Percentiles rank a stretch among this genome's conserved stretches.
phyloP scores from a whole-genome alignment of 1,140 invertebrate species.

The Amyelois transitella region DNA sequence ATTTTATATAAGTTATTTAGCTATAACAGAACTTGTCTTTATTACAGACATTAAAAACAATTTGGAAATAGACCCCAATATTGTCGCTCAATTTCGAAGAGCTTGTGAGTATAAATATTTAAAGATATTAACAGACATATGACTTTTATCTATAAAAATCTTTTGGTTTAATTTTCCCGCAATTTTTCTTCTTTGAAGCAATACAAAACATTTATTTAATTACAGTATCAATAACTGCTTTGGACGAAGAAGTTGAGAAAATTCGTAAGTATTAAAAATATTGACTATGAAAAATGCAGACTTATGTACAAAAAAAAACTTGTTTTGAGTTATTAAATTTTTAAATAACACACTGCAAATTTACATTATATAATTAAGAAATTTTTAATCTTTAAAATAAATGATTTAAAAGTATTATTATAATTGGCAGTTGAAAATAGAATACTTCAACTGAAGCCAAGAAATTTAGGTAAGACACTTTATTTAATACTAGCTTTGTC shows the following conservation, averaged over 20 bases:
- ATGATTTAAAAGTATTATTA: neutral
- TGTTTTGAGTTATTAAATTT: too few relatives aligned
- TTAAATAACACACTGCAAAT: too few relatives aligned
- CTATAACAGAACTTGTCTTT: neutral
- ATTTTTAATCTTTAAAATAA: too few relatives aligned
- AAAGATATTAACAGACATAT: neutral
- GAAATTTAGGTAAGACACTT: neutral
- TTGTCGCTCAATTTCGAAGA: conserved; percentile 22
- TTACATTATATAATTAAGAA: too few relatives aligned
- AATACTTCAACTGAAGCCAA: neutral
- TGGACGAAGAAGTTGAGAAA: conserved; percentile 55
- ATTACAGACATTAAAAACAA: neutral
- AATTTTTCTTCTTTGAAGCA: too few relatives aligned
- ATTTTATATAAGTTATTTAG: too few relatives aligned
- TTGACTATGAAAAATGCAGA: neutral
- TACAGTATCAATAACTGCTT: conserved; percentile 31
- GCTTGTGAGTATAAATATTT: conserved; percentile 44
- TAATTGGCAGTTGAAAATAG: conserved; percentile 15
- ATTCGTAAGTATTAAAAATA: conserved; percentile 34
- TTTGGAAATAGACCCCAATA: neutral
- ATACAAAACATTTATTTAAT: neutral
- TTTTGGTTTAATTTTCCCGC: too few relatives aligned
- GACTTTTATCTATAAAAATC: neutral
- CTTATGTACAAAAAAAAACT: neutral
- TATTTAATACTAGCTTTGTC: neutral